Percentiles rank a stretch among this genome's conserved stretches.
These are phyloP conservation scores for Microdon myrmicae DNA, from an alignment of 2,888 invertebrate genomes.

Conservation along the genomic window DNA sequence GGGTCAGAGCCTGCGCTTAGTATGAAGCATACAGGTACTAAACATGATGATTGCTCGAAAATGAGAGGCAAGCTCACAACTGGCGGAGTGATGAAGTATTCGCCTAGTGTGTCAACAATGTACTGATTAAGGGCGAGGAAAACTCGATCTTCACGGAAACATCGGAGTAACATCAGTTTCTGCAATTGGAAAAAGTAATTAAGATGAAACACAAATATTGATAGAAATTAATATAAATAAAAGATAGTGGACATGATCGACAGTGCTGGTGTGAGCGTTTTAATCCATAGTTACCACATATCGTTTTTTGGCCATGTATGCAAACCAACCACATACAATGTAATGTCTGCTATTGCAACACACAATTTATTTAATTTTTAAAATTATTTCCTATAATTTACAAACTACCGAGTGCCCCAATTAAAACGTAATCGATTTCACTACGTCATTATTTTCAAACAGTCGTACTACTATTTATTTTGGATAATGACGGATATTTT, in stretches of 20 bases:
- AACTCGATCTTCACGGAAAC: conserved; percentile 89
- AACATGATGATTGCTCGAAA: conserved; percentile 84
- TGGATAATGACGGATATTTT: too few relatives aligned
- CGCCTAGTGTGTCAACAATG: conserved; percentile 84
- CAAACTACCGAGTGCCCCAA: too few relatives aligned
- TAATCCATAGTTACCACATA: too few relatives aligned
- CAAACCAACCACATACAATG: too few relatives aligned
- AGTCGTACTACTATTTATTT: too few relatives aligned
- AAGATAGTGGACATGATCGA: not conserved
- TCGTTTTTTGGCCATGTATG: too few relatives aligned
- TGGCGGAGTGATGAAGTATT: conserved; percentile 89
- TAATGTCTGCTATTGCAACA: too few relatives aligned
- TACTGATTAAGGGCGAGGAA: conserved; percentile 87
- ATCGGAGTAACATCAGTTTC: conserved; percentile 83
- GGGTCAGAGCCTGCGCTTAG: conserved; percentile 95
- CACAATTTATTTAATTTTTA: too few relatives aligned
- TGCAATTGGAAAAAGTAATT: conserved; percentile 58
- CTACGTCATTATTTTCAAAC: too few relatives aligned
- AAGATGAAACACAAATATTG: not conserved
- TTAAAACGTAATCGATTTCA: too few relatives aligned
- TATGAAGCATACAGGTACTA: conserved; percentile 90
- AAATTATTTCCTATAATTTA: too few relatives aligned
- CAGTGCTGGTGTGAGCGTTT: too few relatives aligned
- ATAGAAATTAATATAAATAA: not conserved
- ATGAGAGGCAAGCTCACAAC: conserved; percentile 83